Conservation (phyloP, 2,888 invertebrate genomes). For the Piscicola geometra region DNA sequence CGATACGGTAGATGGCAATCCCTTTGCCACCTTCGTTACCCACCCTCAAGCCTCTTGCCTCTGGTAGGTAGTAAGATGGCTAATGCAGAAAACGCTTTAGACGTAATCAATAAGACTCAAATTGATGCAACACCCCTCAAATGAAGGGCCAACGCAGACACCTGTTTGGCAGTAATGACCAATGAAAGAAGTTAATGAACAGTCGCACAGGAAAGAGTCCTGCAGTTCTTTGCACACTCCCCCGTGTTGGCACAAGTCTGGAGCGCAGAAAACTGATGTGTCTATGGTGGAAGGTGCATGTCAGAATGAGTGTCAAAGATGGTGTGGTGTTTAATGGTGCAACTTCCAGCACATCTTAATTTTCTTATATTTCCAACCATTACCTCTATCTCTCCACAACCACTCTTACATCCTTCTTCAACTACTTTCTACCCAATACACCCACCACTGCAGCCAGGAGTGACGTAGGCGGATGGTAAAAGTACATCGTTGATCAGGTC, state of each 20-base stretch:
- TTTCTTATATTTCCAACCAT: too few species aligned
- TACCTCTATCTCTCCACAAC: too few species aligned
- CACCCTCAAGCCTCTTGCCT: constrained; percentile 49
- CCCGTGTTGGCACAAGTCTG: constrained; percentile 45
- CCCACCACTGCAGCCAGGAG: constrained; percentile 42
- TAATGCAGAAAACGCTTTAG: constrained; percentile 1
- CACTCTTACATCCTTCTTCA: neutral
- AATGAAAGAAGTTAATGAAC: constrained; percentile 49
- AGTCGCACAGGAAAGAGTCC: constrained; percentile 47
- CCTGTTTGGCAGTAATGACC: constrained; percentile 49
- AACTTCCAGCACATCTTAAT: too few species aligned
- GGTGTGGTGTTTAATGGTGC: too few species aligned
- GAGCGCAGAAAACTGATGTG: constrained; percentile 41
- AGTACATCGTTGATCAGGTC: constrained; percentile 45
- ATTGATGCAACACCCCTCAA: neutral
- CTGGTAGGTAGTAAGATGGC: constrained; percentile 41
- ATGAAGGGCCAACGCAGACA: too few species aligned
- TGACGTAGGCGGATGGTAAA: constrained; percentile 32
- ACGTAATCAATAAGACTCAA: neutral
- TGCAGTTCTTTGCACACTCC: constrained; percentile 46
- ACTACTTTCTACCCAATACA: too few species aligned
- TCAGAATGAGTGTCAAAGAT: neutral
- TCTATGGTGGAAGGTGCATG: constrained; percentile 27
- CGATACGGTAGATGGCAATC: constrained; percentile 47
- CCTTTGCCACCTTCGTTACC: constrained; percentile 45